Evolutionary conservation across 64 coral and sea anemone genomes (phyloP), one percentile per base, ranked within the genome.

Genomic region (Astreopora myriophthalma): DNA sequence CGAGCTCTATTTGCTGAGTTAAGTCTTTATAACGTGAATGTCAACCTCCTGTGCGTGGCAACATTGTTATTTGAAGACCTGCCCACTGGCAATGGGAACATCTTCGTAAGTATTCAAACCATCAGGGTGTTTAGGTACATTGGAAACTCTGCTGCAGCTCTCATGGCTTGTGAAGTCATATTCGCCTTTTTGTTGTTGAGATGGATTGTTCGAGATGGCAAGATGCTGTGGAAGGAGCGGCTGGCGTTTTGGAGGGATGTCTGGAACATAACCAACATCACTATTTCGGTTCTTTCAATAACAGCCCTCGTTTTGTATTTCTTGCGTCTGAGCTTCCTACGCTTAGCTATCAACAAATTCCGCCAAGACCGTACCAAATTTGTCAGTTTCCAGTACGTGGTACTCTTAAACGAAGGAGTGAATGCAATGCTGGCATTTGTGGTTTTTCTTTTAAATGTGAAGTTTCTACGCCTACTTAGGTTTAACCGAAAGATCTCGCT

Each of bases 331-430:
- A 80, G 90, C 5, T 93, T 94, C 11, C 89, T 94, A 27, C 34
- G 79, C 14, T 19, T 39, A 6, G 80, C 91, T 14, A 63, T 94
- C 63, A 67, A 57, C 16, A 66, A 91, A 74, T 85, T 97, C 38
- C 92, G 79, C 24, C 29, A 87, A 12, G 62, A 97, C 62, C 87
- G 87, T 27, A 29, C 55, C 2, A 29, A 63, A 30, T 97, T 90
- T 74, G 95, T 97, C 35, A 90, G 92, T 51, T 97, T 97, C 46
- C 95, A 97, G 68, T 97, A 97, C 79, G 95, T 97, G 0, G 87
- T 97, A 24, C 6, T 94, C 7, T 65, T 97, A 23, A 94, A 97
- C 65, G 95, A 97, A 73, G 81, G 85, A 12, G 74, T 90, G 8
- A 91, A 97, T 60, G 22, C 33, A 16, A 85, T 87, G 34, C 65